Percentiles rank a stretch among this genome's conserved stretches.
Conservation (phyloP, 2,888 invertebrate species). For the Entomobrya proxima region DNA sequence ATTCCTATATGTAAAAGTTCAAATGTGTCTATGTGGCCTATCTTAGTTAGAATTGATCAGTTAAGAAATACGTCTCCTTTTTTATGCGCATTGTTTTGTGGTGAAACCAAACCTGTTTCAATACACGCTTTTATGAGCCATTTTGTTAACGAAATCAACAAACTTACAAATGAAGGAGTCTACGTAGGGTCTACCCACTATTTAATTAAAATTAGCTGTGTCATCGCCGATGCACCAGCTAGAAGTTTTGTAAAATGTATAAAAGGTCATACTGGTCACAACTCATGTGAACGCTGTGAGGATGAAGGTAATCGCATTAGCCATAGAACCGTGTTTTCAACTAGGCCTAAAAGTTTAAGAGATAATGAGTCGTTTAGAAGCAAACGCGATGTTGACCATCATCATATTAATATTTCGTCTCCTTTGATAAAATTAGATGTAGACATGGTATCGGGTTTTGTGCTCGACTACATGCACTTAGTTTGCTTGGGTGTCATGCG, state of each 20-base stretch:
- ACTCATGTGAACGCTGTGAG: slow-evolving; percentile 30
- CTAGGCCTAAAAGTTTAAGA: not conserved
- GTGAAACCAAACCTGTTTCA: slow-evolving; percentile 8
- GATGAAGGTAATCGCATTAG: slow-evolving; percentile 11
- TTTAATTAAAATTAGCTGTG: not conserved
- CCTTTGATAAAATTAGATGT: too few relatives aligned
- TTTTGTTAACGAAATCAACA: not conserved
- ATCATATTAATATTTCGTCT: not conserved
- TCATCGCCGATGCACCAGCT: slow-evolving; percentile 59
- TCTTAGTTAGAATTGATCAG: slow-evolving; percentile 29
- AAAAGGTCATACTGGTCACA: slow-evolving; percentile 19
- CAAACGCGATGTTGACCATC: slow-evolving; percentile 14
- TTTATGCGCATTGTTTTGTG: slow-evolving; percentile 29
- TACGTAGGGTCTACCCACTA: not conserved
- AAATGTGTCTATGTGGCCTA: slow-evolving; percentile 49
- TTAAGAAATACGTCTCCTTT: not conserved
- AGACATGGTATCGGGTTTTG: too few relatives aligned
- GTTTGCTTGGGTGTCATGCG: too few relatives aligned
- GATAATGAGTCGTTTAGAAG: slow-evolving; percentile 2
- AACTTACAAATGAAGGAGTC: not conserved
- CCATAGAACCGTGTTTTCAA: not conserved
- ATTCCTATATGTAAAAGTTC: slow-evolving; percentile 50
- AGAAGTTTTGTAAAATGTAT: slow-evolving; percentile 44
- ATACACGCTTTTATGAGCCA: not conserved
- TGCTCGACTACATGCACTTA: too few relatives aligned